Base-by-base conservation (phyloP, 2,888 invertebrate genomes). In the Listrodromus nycthemerus region DNA sequence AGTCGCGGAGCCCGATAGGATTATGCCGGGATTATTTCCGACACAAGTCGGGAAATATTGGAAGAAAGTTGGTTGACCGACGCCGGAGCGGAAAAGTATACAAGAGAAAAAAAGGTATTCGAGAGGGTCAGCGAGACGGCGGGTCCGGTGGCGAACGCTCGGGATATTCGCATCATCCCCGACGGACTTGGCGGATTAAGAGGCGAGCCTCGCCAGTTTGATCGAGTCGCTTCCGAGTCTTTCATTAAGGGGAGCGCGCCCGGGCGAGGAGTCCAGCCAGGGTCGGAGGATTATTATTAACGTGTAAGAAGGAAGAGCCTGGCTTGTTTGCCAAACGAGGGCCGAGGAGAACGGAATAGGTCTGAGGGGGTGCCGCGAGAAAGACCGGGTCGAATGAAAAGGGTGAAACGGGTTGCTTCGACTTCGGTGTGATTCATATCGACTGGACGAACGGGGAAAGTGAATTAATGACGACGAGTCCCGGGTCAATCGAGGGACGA, bases 141-240 rank as follows among this genome's bases (percentile, higher is more conserved):
- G 89, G 89, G 91, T 90, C 91, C 88, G 21, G 37, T 71, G 6
- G 16, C 19, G n/a, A 21, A 21, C 37, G 33, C 63, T 45, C 58
- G 48, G 80, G 73, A 61, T 71, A 78, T 75, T 75, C 78, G 86
- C 85, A 89, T 90, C 89, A 91, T 91, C 90, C 91, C 91, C 89
- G 87, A 85, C 86, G 90, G 92, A 92, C 90, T 92, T 89, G 92
- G 86, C 90, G 92, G 92, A 92, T 92, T 92, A 92, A 92, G 90
- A 83, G 80, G 75, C 75, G 73, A 74, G 74, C 85, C 81, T 89
- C 89, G 88, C 91, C 89, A 93, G 92, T 92, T 93, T 92, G 91
- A 93, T 93, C 92, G 92, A 92, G 91, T 92, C 92, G 80, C 84
- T 91, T 91, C 91, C 89, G 90, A 92, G 93, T 93, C 93, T 93